phyloP scores from a whole-genome alignment of 2,797 vertebrate species.

The Loriculus beryllinus region DNA sequence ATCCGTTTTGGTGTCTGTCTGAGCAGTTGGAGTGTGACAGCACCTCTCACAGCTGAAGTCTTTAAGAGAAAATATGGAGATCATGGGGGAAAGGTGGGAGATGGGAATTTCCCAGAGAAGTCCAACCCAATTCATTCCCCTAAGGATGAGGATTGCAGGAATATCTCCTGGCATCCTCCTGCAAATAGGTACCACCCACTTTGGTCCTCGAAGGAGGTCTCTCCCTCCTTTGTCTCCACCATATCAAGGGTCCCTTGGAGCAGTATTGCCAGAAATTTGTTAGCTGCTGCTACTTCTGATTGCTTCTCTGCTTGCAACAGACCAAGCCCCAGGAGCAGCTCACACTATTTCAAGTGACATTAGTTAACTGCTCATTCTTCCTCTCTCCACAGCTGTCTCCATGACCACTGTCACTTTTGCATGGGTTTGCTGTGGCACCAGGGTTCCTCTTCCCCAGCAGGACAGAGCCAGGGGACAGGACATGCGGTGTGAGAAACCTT shows the following conservation, averaged over 20 bases:
- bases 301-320: not conserved
- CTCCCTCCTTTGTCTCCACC: not conserved
- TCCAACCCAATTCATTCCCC: not conserved
- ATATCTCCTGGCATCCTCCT: not conserved
- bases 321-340: not conserved
- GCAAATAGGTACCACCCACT: not conserved
- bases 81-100: not conserved
- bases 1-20: not conserved
- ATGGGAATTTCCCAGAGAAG: not conserved
- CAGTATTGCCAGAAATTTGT: not conserved
- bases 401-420: not conserved
- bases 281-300: not conserved
- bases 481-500: not conserved
- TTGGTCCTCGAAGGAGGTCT: rapidly evolving
- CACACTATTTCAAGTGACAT: not conserved
- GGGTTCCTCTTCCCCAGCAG: not conserved
- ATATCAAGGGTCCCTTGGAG: not conserved
- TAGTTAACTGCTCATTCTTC: not conserved
- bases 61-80: not conserved
- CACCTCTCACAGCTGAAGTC: not conserved
- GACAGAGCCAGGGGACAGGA: not conserved
- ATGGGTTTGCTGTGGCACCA: not conserved
- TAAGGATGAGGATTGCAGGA: not conserved
- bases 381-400: not conserved
- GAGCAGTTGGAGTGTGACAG: not conserved